A percentile compares a stretch with the other conserved stretches of the same genome.
Conservation (phyloP, 2,888 invertebrate species). For the Lycia hirtaria region DNA sequence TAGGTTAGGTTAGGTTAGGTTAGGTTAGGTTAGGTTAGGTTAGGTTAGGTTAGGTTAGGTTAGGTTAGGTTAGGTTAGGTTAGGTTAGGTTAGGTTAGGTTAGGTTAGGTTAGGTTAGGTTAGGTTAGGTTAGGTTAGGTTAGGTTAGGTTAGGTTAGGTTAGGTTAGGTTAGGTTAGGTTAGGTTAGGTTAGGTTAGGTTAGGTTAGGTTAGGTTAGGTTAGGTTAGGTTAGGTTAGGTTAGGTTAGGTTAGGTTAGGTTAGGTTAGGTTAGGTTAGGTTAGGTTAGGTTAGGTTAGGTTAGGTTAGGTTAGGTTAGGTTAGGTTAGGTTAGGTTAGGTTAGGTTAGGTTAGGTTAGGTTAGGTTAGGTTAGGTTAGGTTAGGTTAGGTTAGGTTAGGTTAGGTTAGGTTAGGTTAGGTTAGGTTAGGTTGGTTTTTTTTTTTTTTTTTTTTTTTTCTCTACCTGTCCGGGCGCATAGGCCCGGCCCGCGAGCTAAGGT, state of each 20-base stretch:
- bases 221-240: slow-evolving; percentile 35
- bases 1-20: too few species aligned
- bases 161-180: background rate
- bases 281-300: background rate
- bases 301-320: background rate
- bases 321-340: background rate
- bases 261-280: background rate
- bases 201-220: slow-evolving; percentile 34
- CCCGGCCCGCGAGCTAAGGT: too few species aligned
- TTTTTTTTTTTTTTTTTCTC: too few species aligned
- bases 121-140: too few species aligned
- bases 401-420: background rate
- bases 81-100: too few species aligned
- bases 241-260: slow-evolving; percentile 23
- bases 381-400: background rate
- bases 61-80: too few species aligned
- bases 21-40: too few species aligned
- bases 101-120: too few species aligned
- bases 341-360: background rate
- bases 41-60: too few species aligned
- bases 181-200: slow-evolving; percentile 24
- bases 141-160: background rate
- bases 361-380: background rate
- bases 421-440: background rate
- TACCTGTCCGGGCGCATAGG: too few species aligned